These are phyloP conservation scores for Drosophila virilis DNA, from an alignment of 1,140 invertebrate genomes.

Conservation along the genomic window DNA sequence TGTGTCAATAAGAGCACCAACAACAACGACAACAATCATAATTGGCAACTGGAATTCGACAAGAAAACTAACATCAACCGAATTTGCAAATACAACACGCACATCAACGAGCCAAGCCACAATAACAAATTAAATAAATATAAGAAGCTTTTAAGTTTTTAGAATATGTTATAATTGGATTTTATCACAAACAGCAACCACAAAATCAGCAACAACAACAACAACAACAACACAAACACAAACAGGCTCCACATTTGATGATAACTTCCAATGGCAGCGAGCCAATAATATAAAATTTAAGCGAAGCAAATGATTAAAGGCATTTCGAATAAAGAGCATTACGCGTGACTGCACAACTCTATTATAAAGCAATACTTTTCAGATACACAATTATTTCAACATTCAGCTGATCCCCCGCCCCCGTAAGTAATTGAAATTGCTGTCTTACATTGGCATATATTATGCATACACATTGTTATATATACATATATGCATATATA, in stretches of 20 bases:
- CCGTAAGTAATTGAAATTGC: too few species aligned
- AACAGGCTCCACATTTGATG: background rate
- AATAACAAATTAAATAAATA: slow-evolving; percentile 83
- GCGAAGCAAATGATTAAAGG: slow-evolving; percentile 1
- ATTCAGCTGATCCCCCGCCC: too few species aligned
- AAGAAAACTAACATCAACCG: slow-evolving; percentile 15
- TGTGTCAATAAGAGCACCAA: slow-evolving; percentile 38
- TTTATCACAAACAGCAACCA: slow-evolving; percentile 47
- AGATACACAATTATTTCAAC: too few species aligned
- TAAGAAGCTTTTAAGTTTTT: slow-evolving; percentile 81
- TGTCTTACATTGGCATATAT: too few species aligned
- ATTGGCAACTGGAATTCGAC: slow-evolving; percentile 31
- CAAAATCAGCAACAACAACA: slow-evolving; percentile 18
- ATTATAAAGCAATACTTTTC: background rate
- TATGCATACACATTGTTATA: too few species aligned
- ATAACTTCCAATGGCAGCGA: slow-evolving; percentile 6
- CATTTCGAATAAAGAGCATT: background rate
- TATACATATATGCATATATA: too few species aligned
- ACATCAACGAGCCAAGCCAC: slow-evolving; percentile 36
- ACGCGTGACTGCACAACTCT: background rate
- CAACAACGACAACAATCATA: slow-evolving; percentile 25
- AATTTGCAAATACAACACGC: background rate
- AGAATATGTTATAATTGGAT: slow-evolving; percentile 79
- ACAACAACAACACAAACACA: slow-evolving; percentile 8
- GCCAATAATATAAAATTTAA: slow-evolving; percentile 3